Evolutionary conservation across 2,797 vertebrate genomes (phyloP).

Genomic region (Cossypha niveicapilla): DNA sequence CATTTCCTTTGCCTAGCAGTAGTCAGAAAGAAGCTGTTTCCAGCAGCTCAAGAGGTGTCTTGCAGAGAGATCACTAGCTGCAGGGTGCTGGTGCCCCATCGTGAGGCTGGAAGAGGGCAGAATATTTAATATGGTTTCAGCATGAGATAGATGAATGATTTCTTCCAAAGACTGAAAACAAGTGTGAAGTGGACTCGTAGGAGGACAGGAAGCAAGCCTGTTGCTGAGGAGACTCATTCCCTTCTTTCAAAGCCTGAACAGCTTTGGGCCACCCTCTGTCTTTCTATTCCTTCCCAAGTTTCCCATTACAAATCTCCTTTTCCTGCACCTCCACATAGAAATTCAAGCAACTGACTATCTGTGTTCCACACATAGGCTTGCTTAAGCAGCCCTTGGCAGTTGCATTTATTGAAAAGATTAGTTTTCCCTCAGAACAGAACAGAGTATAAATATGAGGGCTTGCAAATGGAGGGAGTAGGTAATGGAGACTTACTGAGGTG

Average conservation of each 20-base stretch:
- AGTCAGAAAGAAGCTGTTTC: neutral
- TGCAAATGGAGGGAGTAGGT: neutral
- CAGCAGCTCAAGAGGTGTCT: neutral
- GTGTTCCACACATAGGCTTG: rapidly evolving
- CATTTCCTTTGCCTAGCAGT: neutral
- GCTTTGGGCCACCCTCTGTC: neutral
- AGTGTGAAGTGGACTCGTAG: rapidly evolving
- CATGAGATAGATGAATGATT: neutral
- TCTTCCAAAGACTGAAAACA: neutral
- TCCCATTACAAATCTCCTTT: neutral
- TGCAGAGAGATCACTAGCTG: neutral
- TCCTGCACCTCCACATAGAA: rapidly evolving
- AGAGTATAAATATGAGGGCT: neutral
- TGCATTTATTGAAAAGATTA: neutral
- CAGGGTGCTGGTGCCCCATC: rapidly evolving
- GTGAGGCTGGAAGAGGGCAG: neutral
- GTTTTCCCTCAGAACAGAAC: neutral
- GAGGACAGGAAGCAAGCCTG: neutral
- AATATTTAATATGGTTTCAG: neutral
- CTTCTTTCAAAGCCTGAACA: neutral
- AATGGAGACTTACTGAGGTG: neutral
- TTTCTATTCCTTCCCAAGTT: neutral
- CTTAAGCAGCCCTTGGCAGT: neutral
- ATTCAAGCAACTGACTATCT: neutral
- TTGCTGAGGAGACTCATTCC: neutral